Conservation (phyloP, 2,888 invertebrate species). For the Serripes groenlandicus region DNA sequence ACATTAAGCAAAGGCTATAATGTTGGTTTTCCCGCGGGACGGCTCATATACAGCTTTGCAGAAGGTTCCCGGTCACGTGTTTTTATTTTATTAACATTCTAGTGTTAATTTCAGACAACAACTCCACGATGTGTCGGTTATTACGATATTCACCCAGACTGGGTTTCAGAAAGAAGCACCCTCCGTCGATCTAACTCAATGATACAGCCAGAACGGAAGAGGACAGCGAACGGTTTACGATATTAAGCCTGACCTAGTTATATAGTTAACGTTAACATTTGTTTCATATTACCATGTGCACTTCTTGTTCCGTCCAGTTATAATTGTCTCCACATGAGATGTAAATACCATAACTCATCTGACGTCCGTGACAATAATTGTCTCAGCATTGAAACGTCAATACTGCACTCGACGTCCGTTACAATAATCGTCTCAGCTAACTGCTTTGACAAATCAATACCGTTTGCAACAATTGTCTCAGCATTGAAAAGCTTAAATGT, state of each 20-base stretch:
- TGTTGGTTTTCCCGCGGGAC: background rate
- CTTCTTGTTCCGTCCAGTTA: background rate
- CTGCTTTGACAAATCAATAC: too few species aligned
- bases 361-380: too few species aligned
- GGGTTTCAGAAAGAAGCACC: conserved; percentile 75
- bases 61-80: too few species aligned
- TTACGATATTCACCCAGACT: conserved; percentile 80
- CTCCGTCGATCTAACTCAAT: conserved; percentile 55
- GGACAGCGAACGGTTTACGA: conserved; percentile 4
- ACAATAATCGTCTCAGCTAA: too few species aligned
- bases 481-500: too few species aligned
- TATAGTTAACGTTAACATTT: background rate
- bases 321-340: too few species aligned
- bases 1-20: background rate
- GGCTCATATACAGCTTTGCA: background rate
- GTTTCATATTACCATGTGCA: background rate
- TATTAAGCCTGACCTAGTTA: conserved; percentile 23
- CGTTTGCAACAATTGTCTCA: too few species aligned
- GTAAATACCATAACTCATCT: too few species aligned
- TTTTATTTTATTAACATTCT: background rate
- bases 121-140: conserved; percentile 71
- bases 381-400: too few species aligned
- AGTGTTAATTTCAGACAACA: conserved; percentile 72
- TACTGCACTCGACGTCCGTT: too few species aligned
- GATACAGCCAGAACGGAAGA: conserved; percentile 29